These are phyloP conservation scores for Cheilosia vernalis DNA, from an alignment of 2,888 invertebrate genomes.

Conservation along the genomic window DNA sequence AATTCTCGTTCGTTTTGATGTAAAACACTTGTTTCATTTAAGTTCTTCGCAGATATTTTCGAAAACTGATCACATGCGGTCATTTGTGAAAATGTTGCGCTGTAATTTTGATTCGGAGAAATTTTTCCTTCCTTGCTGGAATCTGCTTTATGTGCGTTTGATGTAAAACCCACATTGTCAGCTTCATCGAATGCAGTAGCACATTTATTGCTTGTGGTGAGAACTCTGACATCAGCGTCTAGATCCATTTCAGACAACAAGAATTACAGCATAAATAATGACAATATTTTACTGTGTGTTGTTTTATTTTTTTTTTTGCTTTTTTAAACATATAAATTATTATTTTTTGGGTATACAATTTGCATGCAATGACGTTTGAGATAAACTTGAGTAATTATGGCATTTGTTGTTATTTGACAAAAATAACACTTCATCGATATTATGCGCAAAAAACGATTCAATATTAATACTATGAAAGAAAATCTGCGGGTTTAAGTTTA, in stretches of 20 bases:
- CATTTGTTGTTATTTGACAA: not conserved
- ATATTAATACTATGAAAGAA: too few relatives aligned
- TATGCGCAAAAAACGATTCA: not conserved
- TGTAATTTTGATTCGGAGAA: constrained; percentile 20
- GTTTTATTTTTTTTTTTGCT: not conserved
- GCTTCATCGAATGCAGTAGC: constrained; percentile 28
- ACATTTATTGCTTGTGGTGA: constrained; percentile 20
- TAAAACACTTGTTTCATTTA: not conserved
- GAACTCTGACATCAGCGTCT: constrained; percentile 22
- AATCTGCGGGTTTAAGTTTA: not conserved
- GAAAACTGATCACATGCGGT: constrained; percentile 19
- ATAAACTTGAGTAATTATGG: constrained; percentile 64
- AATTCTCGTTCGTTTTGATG: not conserved
- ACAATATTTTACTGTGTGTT: constrained; percentile 25
- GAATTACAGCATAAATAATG: constrained; percentile 59
- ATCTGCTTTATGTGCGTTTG: constrained; percentile 13
- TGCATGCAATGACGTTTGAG: constrained; percentile 59
- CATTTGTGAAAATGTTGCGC: constrained; percentile 46
- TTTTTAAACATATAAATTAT: constrained; percentile 19
- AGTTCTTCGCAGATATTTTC: not conserved
- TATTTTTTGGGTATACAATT: constrained; percentile 29
- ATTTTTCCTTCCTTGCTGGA: constrained; percentile 21
- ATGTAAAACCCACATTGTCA: not conserved
- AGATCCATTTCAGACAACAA: constrained; percentile 4
- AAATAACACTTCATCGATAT: not conserved